Evolutionary conservation across 2,113 vertebrate species (phyloP), one percentile per base, ranked within the genome.

Genomic region (Epinephelus fuscoguttatus): DNA sequence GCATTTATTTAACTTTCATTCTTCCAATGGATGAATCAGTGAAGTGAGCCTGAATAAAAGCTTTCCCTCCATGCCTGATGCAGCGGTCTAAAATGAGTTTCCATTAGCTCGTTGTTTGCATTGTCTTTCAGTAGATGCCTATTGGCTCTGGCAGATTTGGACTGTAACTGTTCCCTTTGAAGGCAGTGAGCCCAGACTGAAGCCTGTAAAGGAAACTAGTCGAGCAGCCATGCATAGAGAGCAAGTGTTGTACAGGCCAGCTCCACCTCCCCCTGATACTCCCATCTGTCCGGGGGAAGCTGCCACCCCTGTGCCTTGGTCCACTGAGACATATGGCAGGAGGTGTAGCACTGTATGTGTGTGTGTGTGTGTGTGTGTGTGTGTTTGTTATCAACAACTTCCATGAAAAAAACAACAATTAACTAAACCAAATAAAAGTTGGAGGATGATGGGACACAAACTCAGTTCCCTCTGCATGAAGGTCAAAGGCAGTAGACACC

Each of bases 231-330:
- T 30, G 79, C 27, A 42, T 42, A 57, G 62, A 57, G 69, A 57
- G 25, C 19, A 6, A 76, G 63, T 69, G 63, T 25, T 73, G 76
- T 63, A 75, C 76, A 63, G 75, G 60, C 71, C 23, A 69, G 21
- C 55, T 45, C 64, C 23, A 70, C 78, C 74, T 81, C 81, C 77
- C 66, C 81, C 78, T 75, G 78, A 79, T 47, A 73, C 64, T 77
- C 84, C 86, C 80, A 80, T 88, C 81, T 88, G 83, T 75, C 78
- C 8, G 5, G 40, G 21, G 53, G 57, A 74, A 80, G 80, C 82
- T 82, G 89, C 82, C 69, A 68, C 88, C 78, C 81, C 88, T 90
- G 89, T 86, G 87, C 69, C 80, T 78, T 60, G 15, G 73, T 76
- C 82, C 42, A 45, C 42, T 45, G 42, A 45, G 85, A 76, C 69